phyloP scores from a whole-genome alignment of 2,797 vertebrate species.

The Arremon aurantiirostris region DNA sequence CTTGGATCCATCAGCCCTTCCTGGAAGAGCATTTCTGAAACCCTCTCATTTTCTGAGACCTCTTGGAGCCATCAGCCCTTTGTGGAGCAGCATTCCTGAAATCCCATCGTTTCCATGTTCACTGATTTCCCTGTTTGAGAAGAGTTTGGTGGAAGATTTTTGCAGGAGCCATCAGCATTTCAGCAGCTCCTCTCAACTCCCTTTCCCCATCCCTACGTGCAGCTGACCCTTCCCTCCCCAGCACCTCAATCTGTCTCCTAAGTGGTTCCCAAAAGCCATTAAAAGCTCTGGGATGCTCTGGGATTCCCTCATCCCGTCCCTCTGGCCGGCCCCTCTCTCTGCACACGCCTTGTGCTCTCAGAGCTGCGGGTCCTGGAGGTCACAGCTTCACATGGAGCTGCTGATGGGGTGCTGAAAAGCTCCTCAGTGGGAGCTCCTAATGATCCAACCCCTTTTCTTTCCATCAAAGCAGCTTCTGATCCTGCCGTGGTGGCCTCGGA shows the following conservation, averaged over 20 bases:
- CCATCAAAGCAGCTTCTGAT: conserved; percentile 8
- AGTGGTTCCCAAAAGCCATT: not conserved
- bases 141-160: not conserved
- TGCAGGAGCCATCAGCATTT: not conserved
- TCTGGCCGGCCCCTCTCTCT: not conserved
- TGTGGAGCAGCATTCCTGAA: not conserved
- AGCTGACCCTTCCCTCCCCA: not conserved
- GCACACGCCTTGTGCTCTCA: accelerated
- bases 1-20: accelerated
- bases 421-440: not conserved
- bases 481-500: not conserved
- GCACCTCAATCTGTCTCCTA: accelerated
- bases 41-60: not conserved
- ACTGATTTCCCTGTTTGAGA: too few relatives aligned
- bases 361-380: not conserved
- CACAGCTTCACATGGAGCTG: not conserved
- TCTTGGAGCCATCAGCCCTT: not conserved
- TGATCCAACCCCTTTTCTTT: not conserved
- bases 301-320: not conserved
- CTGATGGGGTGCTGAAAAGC: accelerated
- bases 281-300: not conserved
- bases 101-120: accelerated
- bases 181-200: not conserved
- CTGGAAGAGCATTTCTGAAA: accelerated
- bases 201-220: not conserved